Evolutionary conservation across 2,888 invertebrate genomes (phyloP).

Genomic region (Pheosia gnoma): DNA sequence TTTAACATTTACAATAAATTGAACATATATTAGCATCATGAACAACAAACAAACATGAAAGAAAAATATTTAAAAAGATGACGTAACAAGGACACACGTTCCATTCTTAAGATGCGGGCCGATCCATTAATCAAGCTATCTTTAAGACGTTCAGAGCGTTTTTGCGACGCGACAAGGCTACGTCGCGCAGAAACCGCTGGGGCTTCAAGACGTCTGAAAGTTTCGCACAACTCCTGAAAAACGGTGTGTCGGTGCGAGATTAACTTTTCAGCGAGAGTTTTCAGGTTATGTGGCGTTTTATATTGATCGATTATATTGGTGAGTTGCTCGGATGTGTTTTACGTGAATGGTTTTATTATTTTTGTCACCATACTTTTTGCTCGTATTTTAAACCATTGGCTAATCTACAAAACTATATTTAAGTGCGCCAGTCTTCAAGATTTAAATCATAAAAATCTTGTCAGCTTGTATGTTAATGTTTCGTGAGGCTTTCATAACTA

Average conservation of each 20-base stretch:
- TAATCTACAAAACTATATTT: too few relatives aligned
- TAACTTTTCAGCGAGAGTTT: conserved; percentile 5
- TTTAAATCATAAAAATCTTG: too few relatives aligned
- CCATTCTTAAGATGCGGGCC: conserved; percentile 1
- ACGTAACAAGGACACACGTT: background rate
- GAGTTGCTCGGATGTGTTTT: too few relatives aligned
- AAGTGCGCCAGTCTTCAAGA: too few relatives aligned
- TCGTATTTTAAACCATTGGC: too few relatives aligned
- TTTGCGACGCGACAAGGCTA: conserved; percentile 7
- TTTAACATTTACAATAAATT: too few relatives aligned
- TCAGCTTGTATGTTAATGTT: too few relatives aligned
- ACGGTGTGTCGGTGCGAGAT: conserved; percentile 4
- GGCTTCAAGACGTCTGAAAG: conserved; percentile 3
- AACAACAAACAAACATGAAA: background rate
- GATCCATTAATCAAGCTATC: conserved; percentile 10
- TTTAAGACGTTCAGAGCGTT: conserved; percentile 6
- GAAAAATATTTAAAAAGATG: background rate
- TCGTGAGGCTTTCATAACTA: too few relatives aligned
- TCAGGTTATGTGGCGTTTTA: background rate
- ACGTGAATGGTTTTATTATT: too few relatives aligned
- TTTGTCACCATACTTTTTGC: too few relatives aligned
- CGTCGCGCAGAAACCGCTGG: background rate
- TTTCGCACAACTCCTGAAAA: conserved; percentile 6
- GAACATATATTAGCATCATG: too few relatives aligned
- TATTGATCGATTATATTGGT: conserved; percentile 5